Base-by-base conservation (phyloP, 2,113 vertebrate genomes). In the Barbus barbus region DNA sequence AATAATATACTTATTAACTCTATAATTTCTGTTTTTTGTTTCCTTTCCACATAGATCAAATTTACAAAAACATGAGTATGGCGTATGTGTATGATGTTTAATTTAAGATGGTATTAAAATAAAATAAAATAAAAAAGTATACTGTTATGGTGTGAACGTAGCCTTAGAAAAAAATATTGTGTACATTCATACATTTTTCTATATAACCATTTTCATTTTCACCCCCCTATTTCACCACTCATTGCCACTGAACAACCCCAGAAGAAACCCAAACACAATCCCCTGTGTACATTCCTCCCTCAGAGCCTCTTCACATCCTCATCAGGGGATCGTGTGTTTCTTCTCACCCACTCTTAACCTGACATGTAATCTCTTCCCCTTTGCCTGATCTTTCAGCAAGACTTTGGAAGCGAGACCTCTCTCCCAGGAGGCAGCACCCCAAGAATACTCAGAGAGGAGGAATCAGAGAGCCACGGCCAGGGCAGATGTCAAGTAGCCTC, bases 401-500 rank as follows among this genome's bases (percentile, higher is more conserved):
- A 78, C 81, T 53, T 86, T 95, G 90, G 56, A 36, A 77, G 74
- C 72, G 80, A 76, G 83, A 81, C 83, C 85, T 41, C 85, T 90
- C 88, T 93, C 90, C 60, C 90, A 91, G 85, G 88, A 87, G 88
- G 78, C 86, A 83, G 89, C 78, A 88, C 89, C 87, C 91, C 92
- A 2, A 91, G 83, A 76, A 24, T 88, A 81, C 58, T 87, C 90
- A 94, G 86, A 89, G 87, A 2, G 90, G 84, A 89, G 92, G 94
- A 91, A 95, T 94, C 93, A 95, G 95, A 95, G 56, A 92, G 92
- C 91, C 86, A 11, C 88, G 90, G 90, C 86, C 90, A 90, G 91
- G 94, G 87, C 95, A 95, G 91, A 96, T 94, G 95, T 95, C 93
- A 96, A 96, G 93, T 95, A 90, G 91, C 93, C 94, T 91, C 94